Base-by-base conservation (phyloP, 1,140 invertebrate species). In the Bombus vancouverensis region DNA sequence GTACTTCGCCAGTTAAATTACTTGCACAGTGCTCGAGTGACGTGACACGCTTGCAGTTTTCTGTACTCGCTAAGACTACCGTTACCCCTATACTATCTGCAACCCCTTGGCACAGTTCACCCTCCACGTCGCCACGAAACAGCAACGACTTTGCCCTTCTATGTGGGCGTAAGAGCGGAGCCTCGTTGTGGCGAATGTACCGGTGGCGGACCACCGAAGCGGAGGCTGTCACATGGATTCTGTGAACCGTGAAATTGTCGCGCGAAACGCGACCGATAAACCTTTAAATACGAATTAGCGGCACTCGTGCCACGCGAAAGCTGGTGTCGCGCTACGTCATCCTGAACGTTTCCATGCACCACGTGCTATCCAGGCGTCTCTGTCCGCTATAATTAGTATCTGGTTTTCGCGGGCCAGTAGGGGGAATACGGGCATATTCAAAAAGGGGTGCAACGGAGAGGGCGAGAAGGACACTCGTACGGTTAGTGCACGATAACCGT, bases 261-360 rank as follows among this genome's bases (percentile, higher is more conserved):
- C 87, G 88, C 92, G 90, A 89, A 91, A 92, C 87, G 88, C 92
- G 89, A 89, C 91, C 93, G 92, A 94, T 94, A 93, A 94, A 94
- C 92, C 93, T 94, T 94, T 94, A 94, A 94, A 94, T 94, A 94
- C 93, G 88, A 94, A 94, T 94, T 94, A 94, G 92, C 89, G 91
- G 86, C 80, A 90, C 74, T 77, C 81, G 88, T 85, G 87, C 82
- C 87, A 88, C 86, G 89, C 73, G 59, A 68, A 59, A 80, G 39
- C 66, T 76, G 28, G 73, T 72, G 28, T 70, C 73, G 59, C 74
- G 37, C 37, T 25, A 73, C 59, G 74, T 78, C 82, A 78, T 79
- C 65, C 74, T 22, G 65, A 65, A 84, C 74, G 68, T 42, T 84
- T 79, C 28, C 83, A 59, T 47, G 62, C 83, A 68, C 75, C 83